Evolutionary conservation across 2,113 vertebrate genomes (phyloP), one percentile per base, ranked within the genome.

Genomic region (Lycocorax pyrrhopterus): DNA sequence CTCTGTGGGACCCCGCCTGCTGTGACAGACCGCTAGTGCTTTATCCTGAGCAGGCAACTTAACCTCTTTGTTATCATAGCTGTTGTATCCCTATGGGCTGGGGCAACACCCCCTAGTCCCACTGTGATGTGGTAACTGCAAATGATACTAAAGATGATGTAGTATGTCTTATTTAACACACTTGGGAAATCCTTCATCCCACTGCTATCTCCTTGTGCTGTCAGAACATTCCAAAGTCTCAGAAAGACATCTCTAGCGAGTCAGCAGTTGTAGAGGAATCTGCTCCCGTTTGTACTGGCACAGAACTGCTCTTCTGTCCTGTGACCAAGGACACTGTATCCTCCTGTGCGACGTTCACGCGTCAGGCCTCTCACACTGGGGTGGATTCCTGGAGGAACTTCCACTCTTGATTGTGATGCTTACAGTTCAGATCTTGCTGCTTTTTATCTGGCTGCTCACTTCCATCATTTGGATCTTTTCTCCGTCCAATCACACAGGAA

Each of bases 401-500:
- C 66, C n/a, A 53, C n/a, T 73, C 52, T 21, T 30, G 53, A 52
- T 44, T 21, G 30, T 16, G 17, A 39, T 0, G 0, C 29, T 69
- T 47, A 43, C 27, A 74, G 72, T 18, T 88, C 44, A 74, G 75
- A 78, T 49, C 83, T 49, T 81, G 47, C 47, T 88, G 68, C 43
- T 80, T 88, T 92, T 71, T 80, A 47, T 80, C 72, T 67, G 56
- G 37, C 76, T 90, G 76, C 52, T 88, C 41, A n/a, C 52, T 84
- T 85, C 44, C n/a, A 71, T 37, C n/a, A 15, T 60, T 78, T 2
- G 1, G 67, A 88, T 46, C 43, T 74, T 80, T 73, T 37, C 39
- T 86, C 67, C 72, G 80, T n/a, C 75, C 63, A 44, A 22, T 33
- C 51, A n/a, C 66, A 43, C 41, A 85, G 30, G 67, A 71, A 80